Conservation (phyloP, 2,797 vertebrate genomes). For the Eulemur coronatus region DNA sequence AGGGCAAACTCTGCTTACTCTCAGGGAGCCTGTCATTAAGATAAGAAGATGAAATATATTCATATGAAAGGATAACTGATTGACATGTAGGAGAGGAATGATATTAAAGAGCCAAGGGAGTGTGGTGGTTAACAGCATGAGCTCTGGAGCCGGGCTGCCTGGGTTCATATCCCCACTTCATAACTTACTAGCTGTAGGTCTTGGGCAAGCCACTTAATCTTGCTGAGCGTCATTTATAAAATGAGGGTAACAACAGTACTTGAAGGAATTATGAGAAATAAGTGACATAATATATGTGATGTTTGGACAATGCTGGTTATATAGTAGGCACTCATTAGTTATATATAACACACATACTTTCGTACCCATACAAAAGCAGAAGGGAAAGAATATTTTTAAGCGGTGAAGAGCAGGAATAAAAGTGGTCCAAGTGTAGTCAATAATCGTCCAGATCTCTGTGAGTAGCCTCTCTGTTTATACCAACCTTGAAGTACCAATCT, state of each 20-base stretch:
- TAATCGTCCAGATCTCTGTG: background rate
- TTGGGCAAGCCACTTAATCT: background rate
- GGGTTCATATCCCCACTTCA: background rate
- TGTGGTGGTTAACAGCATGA: background rate
- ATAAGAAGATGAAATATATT: background rate
- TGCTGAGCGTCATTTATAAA: background rate
- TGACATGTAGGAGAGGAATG: background rate
- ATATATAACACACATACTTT: background rate
- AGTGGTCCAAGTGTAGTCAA: background rate
- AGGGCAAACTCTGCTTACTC: background rate
- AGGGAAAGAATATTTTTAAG: background rate
- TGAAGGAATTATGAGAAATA: background rate
- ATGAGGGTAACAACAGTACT: background rate
- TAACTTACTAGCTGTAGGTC: background rate
- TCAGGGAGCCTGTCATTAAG: background rate
- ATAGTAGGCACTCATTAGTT: background rate
- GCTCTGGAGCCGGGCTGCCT: background rate
- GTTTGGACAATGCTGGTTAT: background rate
- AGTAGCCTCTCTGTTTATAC: background rate
- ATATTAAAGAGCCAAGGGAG: background rate
- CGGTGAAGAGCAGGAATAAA: background rate
- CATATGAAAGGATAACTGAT: background rate
- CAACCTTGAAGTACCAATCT: background rate
- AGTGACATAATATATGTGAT: background rate
- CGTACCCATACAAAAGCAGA: background rate